A percentile compares a stretch with the other conserved stretches of the same genome.
These are phyloP conservation scores for Digitonthophagus gazella DNA, from an alignment of 2,888 invertebrate species.

Conservation along the genomic window DNA sequence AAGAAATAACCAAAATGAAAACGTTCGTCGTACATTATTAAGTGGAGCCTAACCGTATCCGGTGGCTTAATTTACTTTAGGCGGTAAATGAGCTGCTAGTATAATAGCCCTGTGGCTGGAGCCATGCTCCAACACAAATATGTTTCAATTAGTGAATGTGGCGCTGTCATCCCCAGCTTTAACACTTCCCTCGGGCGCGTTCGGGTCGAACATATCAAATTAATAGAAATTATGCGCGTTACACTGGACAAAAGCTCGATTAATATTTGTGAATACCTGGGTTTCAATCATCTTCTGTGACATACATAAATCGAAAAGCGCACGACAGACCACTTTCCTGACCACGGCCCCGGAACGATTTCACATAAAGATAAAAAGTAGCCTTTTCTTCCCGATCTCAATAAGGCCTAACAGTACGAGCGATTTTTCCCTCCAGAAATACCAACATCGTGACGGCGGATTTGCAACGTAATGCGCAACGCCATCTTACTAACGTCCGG, in stretches of 20 bases:
- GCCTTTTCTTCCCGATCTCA: neutral
- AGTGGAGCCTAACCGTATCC: neutral
- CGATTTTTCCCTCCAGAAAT: constrained; percentile 20
- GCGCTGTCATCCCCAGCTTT: neutral
- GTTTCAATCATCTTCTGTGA: neutral
- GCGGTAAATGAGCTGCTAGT: neutral
- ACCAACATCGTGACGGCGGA: constrained; percentile 25
- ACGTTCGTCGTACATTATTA: neutral
- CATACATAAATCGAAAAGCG: constrained; percentile 2
- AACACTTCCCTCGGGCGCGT: neutral
- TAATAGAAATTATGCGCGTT: too few relatives aligned
- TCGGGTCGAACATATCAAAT: too few relatives aligned
- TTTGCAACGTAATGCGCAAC: constrained; percentile 23
- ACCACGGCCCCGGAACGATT: constrained; percentile 10
- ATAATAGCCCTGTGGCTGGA: neutral
- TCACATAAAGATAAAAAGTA: constrained; percentile 11
- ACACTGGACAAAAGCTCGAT: too few relatives aligned
- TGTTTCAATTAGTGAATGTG: neutral
- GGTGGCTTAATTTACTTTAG: neutral
- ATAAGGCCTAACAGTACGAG: constrained; percentile 16
- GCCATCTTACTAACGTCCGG: constrained; percentile 12
- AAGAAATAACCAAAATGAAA: neutral
- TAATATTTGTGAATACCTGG: neutral
- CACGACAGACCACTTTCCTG: constrained; percentile 3
- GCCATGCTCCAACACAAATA: neutral